Conservation (phyloP, 2,888 invertebrate species). For the Clitarchus hookeri region DNA sequence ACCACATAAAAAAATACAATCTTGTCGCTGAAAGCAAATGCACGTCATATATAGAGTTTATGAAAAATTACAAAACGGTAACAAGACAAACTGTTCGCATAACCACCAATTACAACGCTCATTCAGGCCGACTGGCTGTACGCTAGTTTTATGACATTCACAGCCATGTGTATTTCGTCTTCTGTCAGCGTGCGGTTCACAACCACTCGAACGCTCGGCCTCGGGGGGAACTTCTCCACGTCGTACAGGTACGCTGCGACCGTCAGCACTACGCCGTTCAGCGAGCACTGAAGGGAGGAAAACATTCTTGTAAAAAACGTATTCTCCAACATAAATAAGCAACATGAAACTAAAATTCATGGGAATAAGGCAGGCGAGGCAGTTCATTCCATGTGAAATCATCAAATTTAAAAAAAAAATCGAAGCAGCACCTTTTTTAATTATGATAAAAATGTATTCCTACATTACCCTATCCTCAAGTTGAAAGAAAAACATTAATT, state of each 20-base stretch:
- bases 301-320: neutral
- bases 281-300: conserved; percentile 59
- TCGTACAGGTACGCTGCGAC: conserved; percentile 71
- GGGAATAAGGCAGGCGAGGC: no score
- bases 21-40: neutral
- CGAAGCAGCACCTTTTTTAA: no score
- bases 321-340: no score
- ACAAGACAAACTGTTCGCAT: neutral
- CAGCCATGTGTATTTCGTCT: conserved; percentile 62
- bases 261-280: conserved; percentile 70
- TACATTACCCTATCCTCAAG: no score
- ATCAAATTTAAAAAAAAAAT: no score
- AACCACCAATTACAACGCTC: no score
- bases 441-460: no score
- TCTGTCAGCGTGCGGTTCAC: conserved; percentile 67
- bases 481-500: no score
- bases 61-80: neutral
- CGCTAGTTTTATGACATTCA: conserved; percentile 54
- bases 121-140: neutral
- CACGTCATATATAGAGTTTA: neutral
- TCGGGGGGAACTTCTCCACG: conserved; percentile 66
- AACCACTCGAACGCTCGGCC: conserved; percentile 74
- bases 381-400: no score
- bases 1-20: neutral
- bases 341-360: no score